Percentiles rank a stretch among this genome's conserved stretches.
phyloP scores from a whole-genome alignment of 1,140 invertebrate species.

The Diabrotica virgifera region DNA sequence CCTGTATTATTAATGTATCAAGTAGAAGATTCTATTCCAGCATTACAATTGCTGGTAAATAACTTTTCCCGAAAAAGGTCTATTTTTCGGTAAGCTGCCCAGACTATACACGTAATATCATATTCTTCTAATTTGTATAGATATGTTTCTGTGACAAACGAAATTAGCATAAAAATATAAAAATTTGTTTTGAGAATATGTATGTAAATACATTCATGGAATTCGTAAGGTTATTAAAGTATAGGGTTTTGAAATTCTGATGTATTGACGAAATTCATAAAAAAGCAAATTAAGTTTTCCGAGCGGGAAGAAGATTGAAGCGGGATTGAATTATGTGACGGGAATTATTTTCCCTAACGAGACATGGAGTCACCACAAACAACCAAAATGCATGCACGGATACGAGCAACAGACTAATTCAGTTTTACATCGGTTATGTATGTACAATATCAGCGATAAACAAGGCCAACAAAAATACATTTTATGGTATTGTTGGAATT shows the following conservation, averaged over 20 bases:
- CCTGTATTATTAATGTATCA: too few relatives aligned
- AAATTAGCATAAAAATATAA: neutral
- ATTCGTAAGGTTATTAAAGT: slow-evolving; percentile 8
- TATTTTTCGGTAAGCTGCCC: too few relatives aligned
- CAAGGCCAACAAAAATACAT: too few relatives aligned
- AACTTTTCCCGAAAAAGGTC: too few relatives aligned
- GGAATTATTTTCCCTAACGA: slow-evolving; percentile 11
- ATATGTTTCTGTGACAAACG: neutral
- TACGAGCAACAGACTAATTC: neutral
- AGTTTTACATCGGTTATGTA: too few relatives aligned
- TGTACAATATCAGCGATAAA: too few relatives aligned
- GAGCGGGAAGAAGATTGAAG: slow-evolving; percentile 7
- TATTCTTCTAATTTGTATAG: too few relatives aligned
- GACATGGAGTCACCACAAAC: neutral
- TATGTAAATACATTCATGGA: slow-evolving; percentile 12
- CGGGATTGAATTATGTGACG: slow-evolving; percentile 13
- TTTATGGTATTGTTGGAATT: too few relatives aligned
- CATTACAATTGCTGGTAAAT: too few relatives aligned
- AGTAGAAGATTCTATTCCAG: too few relatives aligned
- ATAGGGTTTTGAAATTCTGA: slow-evolving; percentile 9
- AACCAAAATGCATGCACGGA: neutral
- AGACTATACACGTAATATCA: too few relatives aligned
- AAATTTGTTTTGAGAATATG: neutral
- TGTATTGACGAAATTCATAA: slow-evolving; percentile 10
- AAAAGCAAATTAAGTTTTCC: slow-evolving; percentile 6